Evolutionary conservation across 2,113 vertebrate species (phyloP).

Genomic region (Synodontis membranacea): DNA sequence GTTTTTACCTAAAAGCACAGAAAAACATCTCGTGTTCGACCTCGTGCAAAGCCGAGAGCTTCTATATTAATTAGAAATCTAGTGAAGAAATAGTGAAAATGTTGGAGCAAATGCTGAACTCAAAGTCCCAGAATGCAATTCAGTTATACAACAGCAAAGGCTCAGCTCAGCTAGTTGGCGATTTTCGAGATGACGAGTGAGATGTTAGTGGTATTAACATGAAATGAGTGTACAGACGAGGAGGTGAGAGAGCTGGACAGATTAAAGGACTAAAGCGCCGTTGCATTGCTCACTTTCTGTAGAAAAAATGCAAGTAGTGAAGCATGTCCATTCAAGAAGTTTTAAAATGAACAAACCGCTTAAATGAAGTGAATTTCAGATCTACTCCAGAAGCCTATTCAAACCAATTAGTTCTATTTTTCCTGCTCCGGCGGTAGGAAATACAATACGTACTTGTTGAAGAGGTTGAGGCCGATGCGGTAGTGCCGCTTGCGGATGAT

Average conservation of each 20-base stretch:
- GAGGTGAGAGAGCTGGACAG: neutral
- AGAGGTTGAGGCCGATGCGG: slow-evolving; percentile 96
- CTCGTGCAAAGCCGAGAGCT: neutral
- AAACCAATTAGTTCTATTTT: neutral
- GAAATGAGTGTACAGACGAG: neutral
- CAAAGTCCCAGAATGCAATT: neutral
- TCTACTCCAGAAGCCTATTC: neutral
- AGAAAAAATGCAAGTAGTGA: neutral
- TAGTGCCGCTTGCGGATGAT: slow-evolving; percentile 95
- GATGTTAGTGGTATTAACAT: neutral
- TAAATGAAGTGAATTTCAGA: neutral
- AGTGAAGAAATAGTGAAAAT: neutral
- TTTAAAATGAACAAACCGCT: neutral
- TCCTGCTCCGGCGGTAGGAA: neutral
- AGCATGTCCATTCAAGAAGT: neutral
- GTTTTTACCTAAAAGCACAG: neutral
- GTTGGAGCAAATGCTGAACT: neutral
- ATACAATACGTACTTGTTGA: slow-evolving; percentile 90
- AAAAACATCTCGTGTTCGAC: neutral
- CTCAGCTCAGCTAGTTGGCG: neutral
- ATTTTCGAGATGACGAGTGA: neutral
- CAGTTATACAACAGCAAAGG: neutral
- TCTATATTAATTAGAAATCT: neutral
- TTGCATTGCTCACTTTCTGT: neutral
- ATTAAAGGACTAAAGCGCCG: neutral